Evolutionary conservation across 2,888 invertebrate species (phyloP).

Genomic region (Drosophila kanekoi): DNA sequence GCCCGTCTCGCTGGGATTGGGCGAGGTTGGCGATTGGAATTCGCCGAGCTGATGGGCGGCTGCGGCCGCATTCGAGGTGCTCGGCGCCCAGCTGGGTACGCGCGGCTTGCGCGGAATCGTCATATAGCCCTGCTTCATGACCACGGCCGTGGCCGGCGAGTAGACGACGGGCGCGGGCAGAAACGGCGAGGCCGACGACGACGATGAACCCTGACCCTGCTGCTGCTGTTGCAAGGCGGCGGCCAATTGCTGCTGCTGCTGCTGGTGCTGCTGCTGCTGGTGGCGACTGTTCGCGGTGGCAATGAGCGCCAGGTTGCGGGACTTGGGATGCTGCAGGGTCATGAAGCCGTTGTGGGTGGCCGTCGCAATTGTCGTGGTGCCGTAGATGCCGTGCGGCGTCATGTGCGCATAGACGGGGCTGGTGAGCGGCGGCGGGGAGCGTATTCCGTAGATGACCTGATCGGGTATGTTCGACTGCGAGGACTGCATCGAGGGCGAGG

Average conservation of each 20-base stretch:
- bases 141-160: slow-evolving; percentile 85
- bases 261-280: slow-evolving; percentile 84
- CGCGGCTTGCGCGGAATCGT: slow-evolving; percentile 94
- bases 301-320: slow-evolving; percentile 84
- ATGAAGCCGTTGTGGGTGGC: slow-evolving; percentile 88
- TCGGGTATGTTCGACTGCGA: slow-evolving; percentile 90
- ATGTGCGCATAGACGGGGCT: slow-evolving; percentile 87
- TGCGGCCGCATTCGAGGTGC: slow-evolving; percentile 82
- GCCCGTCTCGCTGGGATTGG: slow-evolving; percentile 85
- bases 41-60: slow-evolving; percentile 85
- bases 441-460: slow-evolving; percentile 83
- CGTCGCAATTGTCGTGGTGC: slow-evolving; percentile 86
- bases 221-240: slow-evolving; percentile 75
- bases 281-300: slow-evolving; percentile 85
- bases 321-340: slow-evolving; percentile 91
- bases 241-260: slow-evolving; percentile 60
- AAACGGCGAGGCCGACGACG: slow-evolving; percentile 89
- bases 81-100: slow-evolving; percentile 92
- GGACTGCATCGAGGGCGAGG: slow-evolving; percentile 91
- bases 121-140: slow-evolving; percentile 91
- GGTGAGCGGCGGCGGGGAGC: slow-evolving; percentile 85
- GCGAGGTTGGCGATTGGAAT: slow-evolving; percentile 83
- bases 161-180: slow-evolving; percentile 89
- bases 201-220: slow-evolving; percentile 75
- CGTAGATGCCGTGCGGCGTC: slow-evolving; percentile 86